phyloP scores from a whole-genome alignment of 2,113 vertebrate species.

The Dipodomys stephensi region DNA sequence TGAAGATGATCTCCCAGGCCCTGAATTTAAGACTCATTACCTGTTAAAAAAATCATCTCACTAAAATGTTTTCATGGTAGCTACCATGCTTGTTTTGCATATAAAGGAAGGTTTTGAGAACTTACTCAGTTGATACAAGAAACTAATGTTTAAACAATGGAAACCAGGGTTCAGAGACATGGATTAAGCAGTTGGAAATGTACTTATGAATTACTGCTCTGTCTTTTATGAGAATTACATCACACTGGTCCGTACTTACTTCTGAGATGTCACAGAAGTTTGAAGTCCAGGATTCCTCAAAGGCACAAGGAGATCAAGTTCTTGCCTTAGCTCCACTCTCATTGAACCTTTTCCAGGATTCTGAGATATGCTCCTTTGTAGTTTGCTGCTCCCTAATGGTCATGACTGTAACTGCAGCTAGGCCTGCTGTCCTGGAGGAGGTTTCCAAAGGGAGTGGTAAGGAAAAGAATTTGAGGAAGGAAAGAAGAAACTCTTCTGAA shows the following conservation, averaged over 20 bases:
- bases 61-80: not conserved
- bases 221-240: not conserved
- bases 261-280: not conserved
- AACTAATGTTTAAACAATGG: not conserved
- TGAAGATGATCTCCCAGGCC: too few relatives aligned
- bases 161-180: not conserved
- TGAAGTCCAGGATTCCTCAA: not conserved
- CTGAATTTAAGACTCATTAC: too few relatives aligned
- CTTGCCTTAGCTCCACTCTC: not conserved
- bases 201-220: not conserved
- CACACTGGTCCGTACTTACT: not conserved
- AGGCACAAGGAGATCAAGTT: not conserved
- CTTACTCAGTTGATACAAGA: not conserved
- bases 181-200: not conserved
- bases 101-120: not conserved
- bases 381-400: slow-evolving; percentile 69
- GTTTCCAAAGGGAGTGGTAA: not conserved
- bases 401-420: slow-evolving; percentile 39
- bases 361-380: slow-evolving; percentile 47
- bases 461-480: accelerated
- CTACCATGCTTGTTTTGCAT: not conserved
- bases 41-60: not conserved
- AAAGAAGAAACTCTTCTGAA: not conserved
- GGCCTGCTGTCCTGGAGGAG: not conserved
- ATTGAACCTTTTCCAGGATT: not conserved